phyloP scores from a whole-genome alignment of 2,113 vertebrate genomes.

The Lepidothrix coronata region DNA sequence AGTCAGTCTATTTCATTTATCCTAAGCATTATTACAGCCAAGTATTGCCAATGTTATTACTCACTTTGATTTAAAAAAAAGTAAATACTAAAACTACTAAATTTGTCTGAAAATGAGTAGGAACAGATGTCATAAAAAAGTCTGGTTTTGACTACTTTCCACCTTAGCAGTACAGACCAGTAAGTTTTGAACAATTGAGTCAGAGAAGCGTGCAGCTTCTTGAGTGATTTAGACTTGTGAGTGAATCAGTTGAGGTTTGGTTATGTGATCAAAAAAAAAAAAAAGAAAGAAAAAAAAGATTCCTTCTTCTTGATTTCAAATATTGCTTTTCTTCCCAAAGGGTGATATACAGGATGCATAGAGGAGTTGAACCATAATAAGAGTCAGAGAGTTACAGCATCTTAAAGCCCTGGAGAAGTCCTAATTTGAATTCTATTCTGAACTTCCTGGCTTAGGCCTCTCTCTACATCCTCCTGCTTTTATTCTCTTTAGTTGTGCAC shows the following conservation, averaged over 20 bases:
- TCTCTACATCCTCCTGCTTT: conserved; percentile 14
- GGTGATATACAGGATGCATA: neutral
- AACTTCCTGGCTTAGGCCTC: neutral
- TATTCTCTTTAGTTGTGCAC: conserved; percentile 37
- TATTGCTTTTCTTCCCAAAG: neutral
- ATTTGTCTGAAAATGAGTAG: neutral
- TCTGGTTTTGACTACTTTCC: neutral
- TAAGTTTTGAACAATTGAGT: neutral
- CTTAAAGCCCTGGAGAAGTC: conserved; percentile 3
- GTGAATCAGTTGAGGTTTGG: neutral
- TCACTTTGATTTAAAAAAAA: neutral
- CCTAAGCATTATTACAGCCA: neutral
- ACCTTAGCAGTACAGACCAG: neutral
- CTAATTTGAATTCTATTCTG: conserved; percentile 33
- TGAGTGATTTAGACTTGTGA: neutral
- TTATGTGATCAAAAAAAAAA: neutral
- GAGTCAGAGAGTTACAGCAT: neutral
- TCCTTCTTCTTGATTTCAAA: neutral
- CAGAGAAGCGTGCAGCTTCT: neutral
- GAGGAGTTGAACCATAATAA: neutral
- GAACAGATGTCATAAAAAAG: neutral
- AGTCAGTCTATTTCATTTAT: neutral
- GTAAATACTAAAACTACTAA: neutral
- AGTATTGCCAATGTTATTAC: neutral
- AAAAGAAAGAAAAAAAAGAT: neutral